phyloP scores from a whole-genome alignment of 2,113 vertebrate species.

The Spizaetus ornatus region DNA sequence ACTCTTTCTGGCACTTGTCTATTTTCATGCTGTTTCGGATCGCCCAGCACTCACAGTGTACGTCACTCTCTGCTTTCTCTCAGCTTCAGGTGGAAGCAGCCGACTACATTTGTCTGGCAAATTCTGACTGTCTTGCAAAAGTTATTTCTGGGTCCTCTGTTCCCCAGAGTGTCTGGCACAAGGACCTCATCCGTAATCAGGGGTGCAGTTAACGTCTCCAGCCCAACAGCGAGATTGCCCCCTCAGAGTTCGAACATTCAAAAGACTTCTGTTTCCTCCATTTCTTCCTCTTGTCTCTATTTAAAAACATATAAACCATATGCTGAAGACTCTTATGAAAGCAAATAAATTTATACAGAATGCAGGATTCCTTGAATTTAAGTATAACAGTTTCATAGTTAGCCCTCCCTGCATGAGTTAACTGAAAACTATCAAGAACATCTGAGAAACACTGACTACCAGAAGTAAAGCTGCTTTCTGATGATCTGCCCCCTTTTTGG shows the following conservation, averaged over 20 bases:
- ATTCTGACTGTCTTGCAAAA: background rate
- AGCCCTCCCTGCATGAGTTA: background rate
- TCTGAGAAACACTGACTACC: background rate
- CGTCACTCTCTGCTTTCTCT: background rate
- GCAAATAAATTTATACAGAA: background rate
- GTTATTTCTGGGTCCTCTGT: background rate
- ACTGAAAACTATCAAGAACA: background rate
- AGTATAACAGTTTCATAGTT: background rate
- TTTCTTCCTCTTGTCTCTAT: background rate
- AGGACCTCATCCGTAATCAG: background rate
- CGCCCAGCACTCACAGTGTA: background rate
- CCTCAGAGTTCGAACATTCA: background rate
- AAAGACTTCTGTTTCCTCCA: background rate
- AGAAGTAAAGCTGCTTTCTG: background rate
- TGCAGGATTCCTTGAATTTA: background rate
- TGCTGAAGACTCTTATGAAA: background rate
- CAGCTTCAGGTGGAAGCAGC: background rate
- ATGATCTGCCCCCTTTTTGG: background rate
- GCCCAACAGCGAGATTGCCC: rapidly evolving
- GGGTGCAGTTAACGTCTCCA: background rate
- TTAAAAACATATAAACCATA: background rate
- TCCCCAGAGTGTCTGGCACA: background rate
- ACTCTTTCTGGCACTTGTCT: background rate
- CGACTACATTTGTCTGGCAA: background rate
- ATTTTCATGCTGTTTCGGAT: rapidly evolving